Evolutionary conservation across 2,797 vertebrate genomes (phyloP), one percentile per base, ranked within the genome.

Genomic region (Leptodactylus fallax): DNA sequence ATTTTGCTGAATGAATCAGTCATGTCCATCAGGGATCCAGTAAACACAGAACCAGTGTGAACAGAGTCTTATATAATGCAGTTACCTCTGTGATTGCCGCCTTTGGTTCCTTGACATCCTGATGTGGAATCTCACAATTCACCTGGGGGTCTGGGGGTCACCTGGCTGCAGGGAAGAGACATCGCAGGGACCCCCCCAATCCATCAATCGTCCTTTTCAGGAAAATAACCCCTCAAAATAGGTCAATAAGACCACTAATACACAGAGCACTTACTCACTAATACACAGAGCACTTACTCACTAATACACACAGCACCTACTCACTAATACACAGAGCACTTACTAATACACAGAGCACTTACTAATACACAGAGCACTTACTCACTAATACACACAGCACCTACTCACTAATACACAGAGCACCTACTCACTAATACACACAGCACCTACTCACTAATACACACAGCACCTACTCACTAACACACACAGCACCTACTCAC

Each of bases 121-220:
- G 85, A 45, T 8, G 23, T n/a, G 13, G 63, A 69, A 25, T 69
- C n/a, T 10, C 17, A 78, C 76, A 11, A 51, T 16, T 45, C 53
- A 27, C 36, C 51, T 19, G 13, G 56, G 76, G 49, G 49, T 71
- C 76, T 80, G n/a, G n/a, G n/a, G n/a, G n/a, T n/a, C n/a, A n/a
- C 85, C 63, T 69, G 49, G 49, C 16, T 55, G 63, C 63, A 79
- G 61, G 76, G 19, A 36, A 79, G 49, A 58, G 63, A 58, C 19
- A 45, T n/a, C 3, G 51, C 25, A 36, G 27, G 61, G 21, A 13
- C 47, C 77, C 51, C n/a, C 61, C 23, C 14, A 51, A n/a, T 9
- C 7, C 1, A 6, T 21, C 77, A n/a, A n/a, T n/a, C n/a, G n/a
- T n/a, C n/a, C n/a, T 56, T 16, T 55, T 1, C 13, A 55, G 74